phyloP scores from a whole-genome alignment of 2,797 vertebrate genomes.

The Erpetoichthys calabaricus region DNA sequence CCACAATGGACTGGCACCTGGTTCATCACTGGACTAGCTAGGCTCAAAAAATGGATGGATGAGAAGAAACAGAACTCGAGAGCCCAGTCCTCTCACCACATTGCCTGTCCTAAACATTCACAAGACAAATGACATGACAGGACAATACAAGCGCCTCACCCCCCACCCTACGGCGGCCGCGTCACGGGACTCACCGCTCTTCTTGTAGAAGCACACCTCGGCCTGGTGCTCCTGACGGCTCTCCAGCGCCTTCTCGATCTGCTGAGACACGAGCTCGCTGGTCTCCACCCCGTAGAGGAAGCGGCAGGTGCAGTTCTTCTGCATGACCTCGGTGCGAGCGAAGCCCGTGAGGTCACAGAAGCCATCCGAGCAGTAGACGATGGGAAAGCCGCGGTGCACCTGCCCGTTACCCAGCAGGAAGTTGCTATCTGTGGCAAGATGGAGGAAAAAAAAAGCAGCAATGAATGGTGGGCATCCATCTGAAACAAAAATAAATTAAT shows the following conservation, averaged over 20 bases:
- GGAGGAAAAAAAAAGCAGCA: not conserved
- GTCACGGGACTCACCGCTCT: constrained; percentile 56
- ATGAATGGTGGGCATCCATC: too few species aligned
- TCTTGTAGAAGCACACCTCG: constrained; percentile 80
- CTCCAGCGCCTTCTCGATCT: constrained; percentile 73
- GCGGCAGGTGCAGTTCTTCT: constrained; percentile 78
- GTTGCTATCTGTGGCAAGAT: constrained; percentile 69
- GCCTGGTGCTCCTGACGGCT: constrained; percentile 73
- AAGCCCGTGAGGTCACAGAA: constrained; percentile 88
- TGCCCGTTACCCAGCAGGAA: constrained; percentile 86
- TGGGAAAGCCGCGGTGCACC: constrained; percentile 70
- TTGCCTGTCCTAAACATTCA: too few species aligned
- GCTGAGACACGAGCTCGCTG: constrained; percentile 57
- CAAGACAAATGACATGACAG: too few species aligned
- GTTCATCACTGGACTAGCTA: too few species aligned
- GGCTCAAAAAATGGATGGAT: too few species aligned
- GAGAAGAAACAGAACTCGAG: too few species aligned
- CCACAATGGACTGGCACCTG: too few species aligned
- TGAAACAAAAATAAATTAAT: not conserved
- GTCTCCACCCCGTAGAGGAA: constrained; percentile 81
- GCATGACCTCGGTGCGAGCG: constrained; percentile 81
- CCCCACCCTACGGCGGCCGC: too few species aligned
- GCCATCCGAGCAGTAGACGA: constrained; percentile 90
- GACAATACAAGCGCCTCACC: too few species aligned
- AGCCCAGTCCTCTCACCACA: too few species aligned